These are phyloP conservation scores for Drosophila setosimentum DNA, from an alignment of 2,888 invertebrate genomes.

Conservation along the genomic window DNA sequence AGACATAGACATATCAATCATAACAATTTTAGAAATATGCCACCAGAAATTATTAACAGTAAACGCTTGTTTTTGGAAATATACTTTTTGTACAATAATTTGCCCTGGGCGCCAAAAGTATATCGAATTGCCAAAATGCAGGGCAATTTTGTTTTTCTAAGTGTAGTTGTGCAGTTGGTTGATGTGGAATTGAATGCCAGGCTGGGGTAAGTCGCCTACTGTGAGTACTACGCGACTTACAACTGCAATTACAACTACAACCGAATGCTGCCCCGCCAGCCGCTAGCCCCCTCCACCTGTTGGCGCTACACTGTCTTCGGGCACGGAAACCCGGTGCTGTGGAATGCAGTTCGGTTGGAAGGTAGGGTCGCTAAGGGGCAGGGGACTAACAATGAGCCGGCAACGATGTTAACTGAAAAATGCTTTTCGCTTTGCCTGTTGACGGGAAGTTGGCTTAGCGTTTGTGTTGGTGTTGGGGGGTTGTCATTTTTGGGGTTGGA, in stretches of 20 bases:
- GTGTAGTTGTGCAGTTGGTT: neutral
- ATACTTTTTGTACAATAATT: neutral
- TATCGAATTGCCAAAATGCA: neutral
- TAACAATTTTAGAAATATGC: neutral
- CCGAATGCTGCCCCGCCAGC: constrained; percentile 11
- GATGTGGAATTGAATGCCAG: constrained; percentile 26
- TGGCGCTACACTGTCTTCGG: constrained; percentile 26
- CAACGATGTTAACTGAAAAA: constrained; percentile 76
- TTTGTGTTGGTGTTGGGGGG: constrained; percentile 44
- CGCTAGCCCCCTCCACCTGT: constrained; percentile 47
- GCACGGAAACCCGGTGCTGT: constrained; percentile 5
- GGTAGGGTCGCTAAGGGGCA: neutral
- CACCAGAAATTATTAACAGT: neutral
- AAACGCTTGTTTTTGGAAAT: neutral
- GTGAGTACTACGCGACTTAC: constrained; percentile 70
- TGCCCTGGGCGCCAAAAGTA: neutral
- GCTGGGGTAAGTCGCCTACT: constrained; percentile 3
- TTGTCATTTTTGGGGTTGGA: constrained; percentile 16
- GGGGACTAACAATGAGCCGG: constrained; percentile 66
- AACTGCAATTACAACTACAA: constrained; percentile 69
- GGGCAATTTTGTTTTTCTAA: neutral
- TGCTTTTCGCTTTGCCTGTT: constrained; percentile 64
- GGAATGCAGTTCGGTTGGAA: constrained; percentile 1
- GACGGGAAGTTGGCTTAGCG: constrained; percentile 46
- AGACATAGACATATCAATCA: too few relatives aligned